Evolutionary conservation across 1,140 invertebrate species (phyloP), one percentile per base, ranked within the genome.

Genomic region (Cydia strobilella): DNA sequence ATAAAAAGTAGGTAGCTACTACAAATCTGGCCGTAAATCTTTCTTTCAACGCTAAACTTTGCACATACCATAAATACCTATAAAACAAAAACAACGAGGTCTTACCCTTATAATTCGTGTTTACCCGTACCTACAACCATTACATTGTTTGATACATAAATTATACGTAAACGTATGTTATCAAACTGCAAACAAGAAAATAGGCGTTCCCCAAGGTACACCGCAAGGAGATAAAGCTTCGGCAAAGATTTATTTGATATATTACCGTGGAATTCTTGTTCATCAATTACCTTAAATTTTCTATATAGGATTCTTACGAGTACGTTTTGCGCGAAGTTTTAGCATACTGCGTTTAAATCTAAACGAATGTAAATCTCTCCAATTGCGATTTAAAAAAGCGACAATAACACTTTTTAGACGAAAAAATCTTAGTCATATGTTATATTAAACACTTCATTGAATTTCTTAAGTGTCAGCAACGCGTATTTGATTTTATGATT

Each of bases 241-340:
- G 27, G 63, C 25, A 42, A 69, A 69, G 35, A 69, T 69, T 69
- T 69, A 69, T 69, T 69, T 69, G 65, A 69, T 69, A 69, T 69
- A 69, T 69, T 69, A 69, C 65, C n/a, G 5, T 18, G 65, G 35
- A 69, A 39, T 39, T 20, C 65, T 18, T 15, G n/a, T 69, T 69
- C 65, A 69, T 69, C 65, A 69, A 42, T 69, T 69, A 69, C 18
- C 15, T 39, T 66, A 69, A 69, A 35, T 69, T 69, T 69, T 69
- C n/a, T 39, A 69, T 39, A 69, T 69, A 39, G n/a, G 5, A 69
- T 66, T 42, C 51, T 51, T 6, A 51, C n/a, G n/a, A n/a, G n/a
- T n/a, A n/a, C n/a, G 3, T 51, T 45, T 51, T 51, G 48, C 48
- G n/a, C 12, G 45, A 45, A 51, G 3, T 18, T 51, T 51, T 51